phyloP scores from a whole-genome alignment of 2,888 invertebrate genomes.

The Drosophila borborema region DNA sequence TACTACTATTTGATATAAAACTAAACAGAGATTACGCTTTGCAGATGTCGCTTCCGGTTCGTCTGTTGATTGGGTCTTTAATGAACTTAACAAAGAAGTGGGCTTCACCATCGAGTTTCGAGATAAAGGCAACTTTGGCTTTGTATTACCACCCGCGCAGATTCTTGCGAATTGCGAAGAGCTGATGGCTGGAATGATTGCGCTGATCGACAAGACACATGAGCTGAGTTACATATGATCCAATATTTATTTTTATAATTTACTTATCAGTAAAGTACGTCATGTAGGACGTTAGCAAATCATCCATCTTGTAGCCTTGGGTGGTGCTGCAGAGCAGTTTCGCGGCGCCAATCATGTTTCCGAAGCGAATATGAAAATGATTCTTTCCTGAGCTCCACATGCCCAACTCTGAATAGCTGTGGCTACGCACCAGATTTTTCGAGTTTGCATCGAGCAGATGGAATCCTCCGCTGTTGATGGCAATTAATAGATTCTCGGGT shows the following conservation, averaged over 20 bases:
- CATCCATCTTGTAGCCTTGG: constrained; percentile 98
- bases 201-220: constrained; percentile 86
- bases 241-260: constrained; percentile 3
- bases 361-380: constrained; percentile 97
- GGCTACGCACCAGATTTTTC: constrained; percentile 93
- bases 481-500: constrained; percentile 94
- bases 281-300: constrained; percentile 96
- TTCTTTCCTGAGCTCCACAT: constrained; percentile 99
- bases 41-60: constrained; percentile 85
- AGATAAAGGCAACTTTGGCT: constrained; percentile 89
- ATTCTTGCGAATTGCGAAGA: constrained; percentile 88
- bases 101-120: constrained; percentile 88
- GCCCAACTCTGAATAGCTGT: constrained; percentile 94
- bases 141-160: constrained; percentile 88
- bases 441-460: constrained; percentile 94
- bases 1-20: not conserved
- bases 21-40: constrained; percentile 15
- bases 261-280: constrained; percentile 84
- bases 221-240: constrained; percentile 85
- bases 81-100: constrained; percentile 85
- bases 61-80: constrained; percentile 87
- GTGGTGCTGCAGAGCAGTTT: constrained; percentile 96
- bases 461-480: constrained; percentile 96
- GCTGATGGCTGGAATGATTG: constrained; percentile 86
- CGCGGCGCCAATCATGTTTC: constrained; percentile 95